A percentile compares a stretch with the other conserved stretches of the same genome.
Conservation (phyloP, 2,113 vertebrate genomes). For the Paralichthys olivaceus region DNA sequence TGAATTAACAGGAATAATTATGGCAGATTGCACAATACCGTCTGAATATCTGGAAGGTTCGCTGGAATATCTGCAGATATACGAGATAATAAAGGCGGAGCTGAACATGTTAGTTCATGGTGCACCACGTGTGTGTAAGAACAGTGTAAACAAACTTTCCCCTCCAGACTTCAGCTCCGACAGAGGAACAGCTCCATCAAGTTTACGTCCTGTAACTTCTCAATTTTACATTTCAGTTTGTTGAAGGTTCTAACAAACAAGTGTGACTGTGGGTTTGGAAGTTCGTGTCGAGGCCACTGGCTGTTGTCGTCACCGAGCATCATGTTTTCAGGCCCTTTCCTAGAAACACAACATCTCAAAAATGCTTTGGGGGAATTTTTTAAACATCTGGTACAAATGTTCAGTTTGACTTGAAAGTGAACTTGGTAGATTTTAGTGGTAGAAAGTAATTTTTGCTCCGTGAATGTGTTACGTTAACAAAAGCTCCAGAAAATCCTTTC, state of each 20-base stretch:
- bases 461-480: too few relatives aligned
- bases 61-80: neutral
- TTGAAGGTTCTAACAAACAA: conserved; percentile 6
- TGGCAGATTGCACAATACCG: neutral
- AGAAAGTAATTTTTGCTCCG: too few relatives aligned
- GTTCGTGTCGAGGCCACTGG: too few relatives aligned
- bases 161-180: neutral
- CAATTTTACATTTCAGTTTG: conserved; percentile 3
- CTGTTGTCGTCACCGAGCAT: too few relatives aligned
- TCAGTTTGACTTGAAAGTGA: too few relatives aligned
- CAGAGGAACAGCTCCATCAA: neutral
- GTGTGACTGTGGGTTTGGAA: too few relatives aligned
- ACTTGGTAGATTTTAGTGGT: too few relatives aligned
- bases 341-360: too few relatives aligned
- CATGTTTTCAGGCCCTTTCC: too few relatives aligned
- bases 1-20: neutral
- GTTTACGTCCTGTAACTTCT: neutral
- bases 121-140: neutral
- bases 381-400: too few relatives aligned
- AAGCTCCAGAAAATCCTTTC: too few relatives aligned
- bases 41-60: neutral
- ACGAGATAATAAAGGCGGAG: neutral
- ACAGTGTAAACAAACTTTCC: neutral
- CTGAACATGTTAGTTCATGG: neutral
- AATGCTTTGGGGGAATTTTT: too few relatives aligned